phyloP scores from a whole-genome alignment of 2,797 vertebrate species.

The Scolopax bukidnonensis region DNA sequence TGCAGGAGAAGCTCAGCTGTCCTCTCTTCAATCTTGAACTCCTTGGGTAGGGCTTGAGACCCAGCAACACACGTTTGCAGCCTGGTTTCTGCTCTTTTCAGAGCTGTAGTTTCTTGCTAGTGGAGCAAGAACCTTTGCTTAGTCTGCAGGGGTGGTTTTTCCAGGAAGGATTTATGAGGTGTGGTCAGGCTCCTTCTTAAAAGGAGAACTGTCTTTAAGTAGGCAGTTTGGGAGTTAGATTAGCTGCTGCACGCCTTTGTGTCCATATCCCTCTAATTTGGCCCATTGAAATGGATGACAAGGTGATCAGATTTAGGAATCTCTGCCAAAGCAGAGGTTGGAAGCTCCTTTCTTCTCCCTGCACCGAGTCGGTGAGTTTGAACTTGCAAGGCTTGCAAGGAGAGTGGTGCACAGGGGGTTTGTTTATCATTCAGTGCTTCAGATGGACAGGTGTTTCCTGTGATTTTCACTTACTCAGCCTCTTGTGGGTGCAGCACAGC shows the following conservation, averaged over 20 bases:
- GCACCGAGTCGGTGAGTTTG: neutral
- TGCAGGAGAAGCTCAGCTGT: neutral
- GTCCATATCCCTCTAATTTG: neutral
- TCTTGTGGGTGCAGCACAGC: neutral
- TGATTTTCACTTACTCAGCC: neutral
- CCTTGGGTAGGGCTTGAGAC: neutral
- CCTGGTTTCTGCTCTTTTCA: neutral
- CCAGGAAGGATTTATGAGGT: neutral
- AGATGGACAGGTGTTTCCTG: neutral
- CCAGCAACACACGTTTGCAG: neutral
- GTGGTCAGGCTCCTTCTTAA: neutral
- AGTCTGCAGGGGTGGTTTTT: neutral
- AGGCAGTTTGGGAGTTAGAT: neutral
- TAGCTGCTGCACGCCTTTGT: neutral
- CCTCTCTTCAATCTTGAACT: neutral
- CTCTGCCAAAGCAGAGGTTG: neutral
- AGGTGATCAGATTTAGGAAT: accelerated
- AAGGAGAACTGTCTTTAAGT: neutral
- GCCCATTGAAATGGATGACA: neutral
- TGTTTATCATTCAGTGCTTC: neutral
- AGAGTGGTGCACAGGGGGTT: accelerated
- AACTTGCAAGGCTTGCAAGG: neutral
- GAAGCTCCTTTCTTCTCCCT: neutral
- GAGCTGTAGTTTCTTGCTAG: neutral
- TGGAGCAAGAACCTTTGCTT: neutral